phyloP scores from a whole-genome alignment of 2,797 vertebrate species.

The Xyrichtys novacula region DNA sequence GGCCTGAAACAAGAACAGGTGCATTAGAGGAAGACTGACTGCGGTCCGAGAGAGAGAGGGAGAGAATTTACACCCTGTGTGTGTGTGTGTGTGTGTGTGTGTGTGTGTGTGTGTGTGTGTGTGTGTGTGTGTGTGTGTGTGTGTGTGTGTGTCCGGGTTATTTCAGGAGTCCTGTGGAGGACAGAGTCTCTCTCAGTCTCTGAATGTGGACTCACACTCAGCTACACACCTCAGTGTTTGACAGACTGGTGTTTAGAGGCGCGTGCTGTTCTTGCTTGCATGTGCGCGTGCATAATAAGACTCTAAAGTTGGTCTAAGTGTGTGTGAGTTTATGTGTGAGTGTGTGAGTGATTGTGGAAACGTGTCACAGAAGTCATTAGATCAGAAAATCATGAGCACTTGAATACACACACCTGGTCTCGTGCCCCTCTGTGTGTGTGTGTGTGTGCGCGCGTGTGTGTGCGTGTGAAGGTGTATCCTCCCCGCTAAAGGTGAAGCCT shows the following conservation, averaged over 20 bases:
- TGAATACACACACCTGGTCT: background rate
- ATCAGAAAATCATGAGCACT: background rate
- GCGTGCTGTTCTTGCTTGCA: background rate
- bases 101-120: too few species aligned
- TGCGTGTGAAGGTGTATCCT: background rate
- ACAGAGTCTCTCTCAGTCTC: background rate
- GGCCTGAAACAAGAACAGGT: conserved; percentile 61
- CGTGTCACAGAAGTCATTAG: background rate
- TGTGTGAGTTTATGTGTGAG: too few species aligned
- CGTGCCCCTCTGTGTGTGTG: too few species aligned
- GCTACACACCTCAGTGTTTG: conserved; percentile 27
- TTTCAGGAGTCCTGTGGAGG: conserved; percentile 21
- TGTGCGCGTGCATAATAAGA: background rate
- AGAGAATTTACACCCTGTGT: too few species aligned
- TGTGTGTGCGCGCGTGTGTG: too few species aligned
- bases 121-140: background rate
- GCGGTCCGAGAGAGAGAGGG: too few species aligned
- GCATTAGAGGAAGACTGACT: too few species aligned
- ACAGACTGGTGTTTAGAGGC: background rate
- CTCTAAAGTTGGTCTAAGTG: conserved; percentile 21
- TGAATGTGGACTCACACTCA: background rate
- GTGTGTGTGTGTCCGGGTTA: background rate
- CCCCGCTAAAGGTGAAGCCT: conserved; percentile 32
- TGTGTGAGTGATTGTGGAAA: too few species aligned
- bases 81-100: background rate